Base-by-base conservation (phyloP, 2,797 vertebrate genomes). In the Melanotaenia pygmaea region DNA sequence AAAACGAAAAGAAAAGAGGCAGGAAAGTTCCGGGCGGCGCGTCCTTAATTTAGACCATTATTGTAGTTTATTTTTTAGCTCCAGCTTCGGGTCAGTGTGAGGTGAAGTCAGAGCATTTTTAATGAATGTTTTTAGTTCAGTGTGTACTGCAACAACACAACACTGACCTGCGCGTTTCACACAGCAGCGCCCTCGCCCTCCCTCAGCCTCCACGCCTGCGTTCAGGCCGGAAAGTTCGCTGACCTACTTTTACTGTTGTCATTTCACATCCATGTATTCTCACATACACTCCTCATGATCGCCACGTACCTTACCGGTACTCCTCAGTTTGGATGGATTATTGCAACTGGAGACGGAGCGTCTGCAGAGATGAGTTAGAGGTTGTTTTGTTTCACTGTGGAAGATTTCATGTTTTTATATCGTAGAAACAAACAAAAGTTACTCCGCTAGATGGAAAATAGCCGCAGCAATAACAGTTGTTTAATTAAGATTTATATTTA, bases 181-280 rank as follows among this genome's bases (percentile, higher is more conserved):
- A 83, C 81, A 74, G 67, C 77, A 65, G 73, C 57, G 38, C 62
- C 78, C 72, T 32, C 58, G 43, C 62, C 75, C 70, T 54, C 70
- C 67, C 72, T 81, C 50, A 28, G 85, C 65, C 81, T 87, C 79
- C 77, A 86, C 82, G 91, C 86, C 84, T 91, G 92, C 88, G 87
- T 89, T 87, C 88, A 90, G 83, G 86, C 88, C 77, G 83, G 76
- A 86, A 87, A 89, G 78, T 77, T 87, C 80, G 20, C 88, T 94
- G 92, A 94, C 92, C 93, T 94, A 94, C 92, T 93, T 94, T 91
- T 83, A 62, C 84, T 83, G 79, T 85, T 86, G 80, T 90, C 75
- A 80, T 86, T 84, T 76, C 71, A 9, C 77, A 43, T 70, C 56
- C 74, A 11, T 77, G 57, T 64, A 62, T 57, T 64, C 51, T 63